Evolutionary conservation across 2,113 vertebrate species (phyloP).

Genomic region (Paraplagusia blochii): DNA sequence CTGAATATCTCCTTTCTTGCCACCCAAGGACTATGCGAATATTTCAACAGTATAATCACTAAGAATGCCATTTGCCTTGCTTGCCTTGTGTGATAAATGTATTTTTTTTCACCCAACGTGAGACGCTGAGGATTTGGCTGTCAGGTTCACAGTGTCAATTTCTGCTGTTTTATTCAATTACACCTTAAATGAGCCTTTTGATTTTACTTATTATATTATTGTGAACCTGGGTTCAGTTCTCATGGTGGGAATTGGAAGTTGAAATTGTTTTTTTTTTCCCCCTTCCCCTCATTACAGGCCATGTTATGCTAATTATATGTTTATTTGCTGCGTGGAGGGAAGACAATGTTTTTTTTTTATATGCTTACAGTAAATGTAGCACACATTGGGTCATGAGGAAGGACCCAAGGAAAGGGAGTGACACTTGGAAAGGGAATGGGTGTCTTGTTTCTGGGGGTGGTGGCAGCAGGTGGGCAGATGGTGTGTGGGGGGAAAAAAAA

Average conservation of each 20-base stretch:
- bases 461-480: slow-evolving; percentile 32
- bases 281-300: slow-evolving; percentile 21
- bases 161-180: slow-evolving; percentile 35
- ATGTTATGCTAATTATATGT: slow-evolving; percentile 56
- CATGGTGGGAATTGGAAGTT: slow-evolving; percentile 40
- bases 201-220: slow-evolving; percentile 37
- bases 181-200: slow-evolving; percentile 18
- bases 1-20: neutral
- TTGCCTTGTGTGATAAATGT: slow-evolving; percentile 14
- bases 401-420: slow-evolving; percentile 13
- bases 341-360: slow-evolving; percentile 34
- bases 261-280: too few relatives aligned
- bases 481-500: too few relatives aligned
- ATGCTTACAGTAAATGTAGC: slow-evolving; percentile 9
- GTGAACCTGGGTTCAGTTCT: slow-evolving; percentile 28
- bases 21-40: too few relatives aligned
- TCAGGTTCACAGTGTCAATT: slow-evolving; percentile 8
- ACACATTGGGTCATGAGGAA: slow-evolving; percentile 9
- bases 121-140: slow-evolving; percentile 33
- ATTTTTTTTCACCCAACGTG: slow-evolving; percentile 9
- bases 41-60: too few relatives aligned
- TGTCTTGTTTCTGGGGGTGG: slow-evolving; percentile 15
- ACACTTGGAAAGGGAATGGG: slow-evolving; percentile 15
- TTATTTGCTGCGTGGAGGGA: slow-evolving; percentile 45
- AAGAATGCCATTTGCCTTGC: slow-evolving; percentile 2